Percentiles rank a stretch among this genome's conserved stretches.
These are phyloP conservation scores for Drosophila simulans DNA, from an alignment of 1,140 invertebrate species.

Conservation along the genomic window DNA sequence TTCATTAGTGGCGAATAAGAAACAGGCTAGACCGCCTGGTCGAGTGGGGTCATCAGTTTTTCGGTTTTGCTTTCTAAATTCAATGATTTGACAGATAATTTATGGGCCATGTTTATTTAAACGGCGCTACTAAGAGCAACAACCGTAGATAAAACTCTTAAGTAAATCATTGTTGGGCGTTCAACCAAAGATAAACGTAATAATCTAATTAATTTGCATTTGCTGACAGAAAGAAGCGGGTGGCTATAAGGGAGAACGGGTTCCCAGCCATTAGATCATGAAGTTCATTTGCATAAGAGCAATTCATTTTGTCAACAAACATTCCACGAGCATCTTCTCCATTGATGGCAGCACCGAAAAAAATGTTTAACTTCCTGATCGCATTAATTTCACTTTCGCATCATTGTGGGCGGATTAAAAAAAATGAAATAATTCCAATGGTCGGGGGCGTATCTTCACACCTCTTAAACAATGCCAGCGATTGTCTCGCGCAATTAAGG, in stretches of 20 bases:
- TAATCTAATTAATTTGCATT: slow-evolving; percentile 72
- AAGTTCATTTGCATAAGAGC: slow-evolving; percentile 55
- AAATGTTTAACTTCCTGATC: slow-evolving; percentile 49
- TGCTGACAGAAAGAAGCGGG: slow-evolving; percentile 27
- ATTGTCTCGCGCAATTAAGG: slow-evolving; percentile 47
- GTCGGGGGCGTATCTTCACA: slow-evolving; percentile 50
- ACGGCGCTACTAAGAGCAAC: slow-evolving; percentile 56
- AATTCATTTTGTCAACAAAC: slow-evolving; percentile 60
- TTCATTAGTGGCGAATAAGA: slow-evolving; percentile 46
- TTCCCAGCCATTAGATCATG: slow-evolving; percentile 65
- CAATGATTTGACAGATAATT: slow-evolving; percentile 51
- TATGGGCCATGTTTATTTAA: slow-evolving; percentile 63
- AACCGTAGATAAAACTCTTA: slow-evolving; percentile 53
- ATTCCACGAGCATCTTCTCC: slow-evolving; percentile 20
- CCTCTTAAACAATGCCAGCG: slow-evolving; percentile 59
- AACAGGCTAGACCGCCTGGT: slow-evolving; percentile 44
- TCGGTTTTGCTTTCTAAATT: slow-evolving; percentile 54
- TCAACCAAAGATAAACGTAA: slow-evolving; percentile 58
- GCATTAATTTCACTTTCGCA: slow-evolving; percentile 65
- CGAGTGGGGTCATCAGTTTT: slow-evolving; percentile 48
- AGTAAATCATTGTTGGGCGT: slow-evolving; percentile 71
- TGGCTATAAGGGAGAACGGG: slow-evolving; percentile 11
- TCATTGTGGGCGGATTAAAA: slow-evolving; percentile 29
- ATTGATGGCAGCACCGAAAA: slow-evolving; percentile 14
- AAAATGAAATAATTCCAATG: slow-evolving; percentile 10